Conservation (phyloP, 2,113 vertebrate genomes). For the Elephas maximus region DNA sequence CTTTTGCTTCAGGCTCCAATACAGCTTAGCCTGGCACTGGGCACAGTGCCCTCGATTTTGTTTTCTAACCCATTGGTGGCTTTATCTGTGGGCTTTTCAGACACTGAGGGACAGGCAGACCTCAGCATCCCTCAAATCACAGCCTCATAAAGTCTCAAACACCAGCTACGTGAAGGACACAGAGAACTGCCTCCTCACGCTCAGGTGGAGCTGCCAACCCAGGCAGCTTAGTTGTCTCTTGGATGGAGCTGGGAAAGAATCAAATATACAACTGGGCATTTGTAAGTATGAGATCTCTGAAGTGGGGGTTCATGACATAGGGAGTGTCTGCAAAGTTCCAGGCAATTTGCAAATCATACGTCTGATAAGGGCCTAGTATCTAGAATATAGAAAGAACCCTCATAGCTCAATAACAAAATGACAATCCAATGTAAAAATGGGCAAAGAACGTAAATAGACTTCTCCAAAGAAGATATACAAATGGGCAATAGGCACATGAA, state of each 20-base stretch:
- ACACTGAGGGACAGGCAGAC: not conserved
- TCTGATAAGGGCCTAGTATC: not conserved
- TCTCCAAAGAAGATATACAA: not conserved
- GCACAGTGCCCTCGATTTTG: not conserved
- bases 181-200: too few species aligned
- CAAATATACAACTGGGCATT: too few species aligned
- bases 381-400: not conserved
- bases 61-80: not conserved
- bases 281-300: not conserved
- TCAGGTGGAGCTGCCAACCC: not conserved
- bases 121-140: not conserved
- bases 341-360: not conserved
- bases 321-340: not conserved
- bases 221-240: not conserved
- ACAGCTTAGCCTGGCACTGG: not conserved
- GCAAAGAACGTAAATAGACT: not conserved
- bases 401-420: not conserved
- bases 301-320: not conserved
- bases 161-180: not conserved
- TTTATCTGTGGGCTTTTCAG: not conserved
- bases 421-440: not conserved
- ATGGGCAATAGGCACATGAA: not conserved
- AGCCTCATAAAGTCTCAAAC: not conserved
- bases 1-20: not conserved
- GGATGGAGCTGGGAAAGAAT: not conserved